Conservation (phyloP, 2,113 vertebrate genomes). For the Porphyrio hochstetteri region DNA sequence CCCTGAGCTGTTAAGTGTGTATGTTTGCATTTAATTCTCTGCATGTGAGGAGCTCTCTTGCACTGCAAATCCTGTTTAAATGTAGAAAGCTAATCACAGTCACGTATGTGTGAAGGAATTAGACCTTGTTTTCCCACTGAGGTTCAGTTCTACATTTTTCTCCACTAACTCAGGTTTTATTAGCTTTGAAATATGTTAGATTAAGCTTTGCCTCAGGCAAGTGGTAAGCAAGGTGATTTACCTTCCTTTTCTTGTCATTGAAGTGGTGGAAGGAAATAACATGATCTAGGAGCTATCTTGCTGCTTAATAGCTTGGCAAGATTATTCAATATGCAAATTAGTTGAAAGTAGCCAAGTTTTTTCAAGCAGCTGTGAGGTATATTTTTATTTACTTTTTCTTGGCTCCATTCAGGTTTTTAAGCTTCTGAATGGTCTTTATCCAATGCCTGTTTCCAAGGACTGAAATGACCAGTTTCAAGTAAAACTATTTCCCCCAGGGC, state of each 20-base stretch:
- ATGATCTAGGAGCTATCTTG: not conserved
- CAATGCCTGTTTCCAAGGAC: not conserved
- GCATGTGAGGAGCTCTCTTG: not conserved
- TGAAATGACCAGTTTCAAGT: not conserved
- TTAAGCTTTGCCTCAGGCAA: not conserved
- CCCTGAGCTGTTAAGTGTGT: not conserved
- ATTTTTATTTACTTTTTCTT: not conserved
- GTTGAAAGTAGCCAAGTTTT: not conserved
- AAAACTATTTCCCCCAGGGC: not conserved
- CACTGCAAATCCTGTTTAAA: not conserved
- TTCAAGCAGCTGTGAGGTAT: not conserved
- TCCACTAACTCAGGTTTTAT: not conserved
- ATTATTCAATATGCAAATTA: not conserved
- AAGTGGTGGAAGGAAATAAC: not conserved
- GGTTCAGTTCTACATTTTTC: not conserved
- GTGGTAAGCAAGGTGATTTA: constrained; percentile 3
- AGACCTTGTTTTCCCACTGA: not conserved
- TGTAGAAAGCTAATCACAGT: not conserved
- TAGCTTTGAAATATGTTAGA: constrained; percentile 10
- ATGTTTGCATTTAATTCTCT: not conserved
- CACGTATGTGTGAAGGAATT: not conserved
- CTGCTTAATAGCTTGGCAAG: not conserved
- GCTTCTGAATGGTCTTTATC: not conserved
- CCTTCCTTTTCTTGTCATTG: constrained; percentile 21
- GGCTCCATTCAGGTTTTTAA: not conserved